Evolutionary conservation across 2,888 invertebrate genomes (phyloP).

Genomic region (Microdon myrmicae): DNA sequence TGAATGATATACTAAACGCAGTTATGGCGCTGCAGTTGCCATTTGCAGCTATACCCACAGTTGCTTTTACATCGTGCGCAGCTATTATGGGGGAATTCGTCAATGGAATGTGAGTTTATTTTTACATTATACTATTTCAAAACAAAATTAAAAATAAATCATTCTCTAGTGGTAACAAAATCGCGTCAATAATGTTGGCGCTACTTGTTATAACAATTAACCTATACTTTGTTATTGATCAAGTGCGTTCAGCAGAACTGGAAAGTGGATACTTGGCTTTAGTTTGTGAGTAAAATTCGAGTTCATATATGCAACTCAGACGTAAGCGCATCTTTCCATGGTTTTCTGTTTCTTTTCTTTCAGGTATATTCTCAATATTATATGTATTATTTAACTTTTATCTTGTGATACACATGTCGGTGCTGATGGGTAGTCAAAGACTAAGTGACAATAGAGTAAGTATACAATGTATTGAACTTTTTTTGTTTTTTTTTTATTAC

Average conservation of each 20-base stretch:
- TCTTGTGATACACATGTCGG: constrained; percentile 77
- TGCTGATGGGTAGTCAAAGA: constrained; percentile 73
- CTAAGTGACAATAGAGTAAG: constrained; percentile 69
- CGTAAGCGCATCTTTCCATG: constrained; percentile 6
- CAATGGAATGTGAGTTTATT: constrained; percentile 76
- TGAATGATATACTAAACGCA: constrained; percentile 89
- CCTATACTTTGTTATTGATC: constrained; percentile 78
- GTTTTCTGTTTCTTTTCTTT: constrained; percentile 30
- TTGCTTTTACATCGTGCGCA: constrained; percentile 83
- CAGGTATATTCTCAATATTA: constrained; percentile 71
- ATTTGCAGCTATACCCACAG: constrained; percentile 86
- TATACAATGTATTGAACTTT: constrained; percentile 26
- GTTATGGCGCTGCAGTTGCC: constrained; percentile 89
- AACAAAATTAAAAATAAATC: constrained; percentile 8
- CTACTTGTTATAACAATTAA: constrained; percentile 81
- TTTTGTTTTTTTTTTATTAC: not conserved
- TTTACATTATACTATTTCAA: not conserved
- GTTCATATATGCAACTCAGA: not conserved
- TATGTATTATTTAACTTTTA: constrained; percentile 81
- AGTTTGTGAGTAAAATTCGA: constrained; percentile 62
- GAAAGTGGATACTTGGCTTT: constrained; percentile 67
- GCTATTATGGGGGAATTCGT: constrained; percentile 86
- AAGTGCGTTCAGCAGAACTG: constrained; percentile 68
- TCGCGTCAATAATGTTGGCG: constrained; percentile 75
- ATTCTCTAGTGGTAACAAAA: constrained; percentile 74